A percentile compares a stretch with the other conserved stretches of the same genome.
Evolutionary conservation across 2,113 vertebrate species (phyloP).

Genomic region (Mixornis gularis): DNA sequence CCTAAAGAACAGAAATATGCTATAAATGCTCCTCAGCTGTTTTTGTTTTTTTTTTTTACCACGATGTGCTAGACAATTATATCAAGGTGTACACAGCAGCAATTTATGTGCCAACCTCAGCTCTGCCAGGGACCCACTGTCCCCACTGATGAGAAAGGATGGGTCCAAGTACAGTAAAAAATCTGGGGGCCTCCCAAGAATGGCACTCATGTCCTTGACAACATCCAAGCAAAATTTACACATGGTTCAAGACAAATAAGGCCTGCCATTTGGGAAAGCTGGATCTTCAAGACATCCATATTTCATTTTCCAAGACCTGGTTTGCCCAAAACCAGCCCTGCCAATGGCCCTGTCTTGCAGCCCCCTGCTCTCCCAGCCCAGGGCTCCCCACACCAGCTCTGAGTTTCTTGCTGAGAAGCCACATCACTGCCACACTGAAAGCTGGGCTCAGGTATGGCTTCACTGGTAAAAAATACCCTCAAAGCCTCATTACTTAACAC

Average conservation of each 20-base stretch:
- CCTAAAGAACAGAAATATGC: neutral
- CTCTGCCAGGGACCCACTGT: neutral
- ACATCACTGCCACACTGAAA: neutral
- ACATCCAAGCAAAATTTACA: neutral
- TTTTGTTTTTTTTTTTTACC: neutral
- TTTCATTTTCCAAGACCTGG: neutral
- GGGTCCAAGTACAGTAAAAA: neutral
- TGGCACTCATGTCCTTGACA: neutral
- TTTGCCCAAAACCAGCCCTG: neutral
- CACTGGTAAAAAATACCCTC: neutral
- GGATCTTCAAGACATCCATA: neutral
- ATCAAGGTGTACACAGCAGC: neutral
- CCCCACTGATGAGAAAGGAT: neutral
- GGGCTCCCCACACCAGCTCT: neutral
- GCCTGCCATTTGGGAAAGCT: neutral
- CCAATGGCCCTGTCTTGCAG: neutral
- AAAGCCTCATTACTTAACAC: constrained; percentile 10
- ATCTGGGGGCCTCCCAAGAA: neutral
- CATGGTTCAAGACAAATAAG: neutral
- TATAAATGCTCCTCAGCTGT: neutral
- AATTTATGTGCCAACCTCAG: neutral
- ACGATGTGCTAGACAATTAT: neutral
- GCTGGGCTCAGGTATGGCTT: neutral
- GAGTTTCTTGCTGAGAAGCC: neutral
- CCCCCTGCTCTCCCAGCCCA: neutral